Conservation (phyloP, 2,888 invertebrate species). For the Apomyelois bistriatella region DNA sequence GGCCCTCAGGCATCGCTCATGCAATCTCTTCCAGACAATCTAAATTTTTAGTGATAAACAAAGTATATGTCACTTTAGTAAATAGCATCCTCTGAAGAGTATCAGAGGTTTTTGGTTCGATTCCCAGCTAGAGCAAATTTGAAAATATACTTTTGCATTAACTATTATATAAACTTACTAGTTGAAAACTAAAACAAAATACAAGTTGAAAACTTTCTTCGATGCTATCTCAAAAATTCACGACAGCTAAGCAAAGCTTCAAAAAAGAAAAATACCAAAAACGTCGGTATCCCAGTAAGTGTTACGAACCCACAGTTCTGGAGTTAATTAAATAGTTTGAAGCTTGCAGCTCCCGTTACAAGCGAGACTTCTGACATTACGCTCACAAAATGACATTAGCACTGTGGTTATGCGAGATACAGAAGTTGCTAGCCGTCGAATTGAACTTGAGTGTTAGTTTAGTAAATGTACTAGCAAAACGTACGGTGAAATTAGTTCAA, state of each 20-base stretch:
- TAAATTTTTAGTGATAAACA: too few species aligned
- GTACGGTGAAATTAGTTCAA: background rate
- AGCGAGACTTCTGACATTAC: slow-evolving; percentile 3
- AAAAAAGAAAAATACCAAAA: background rate
- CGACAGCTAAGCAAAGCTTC: background rate
- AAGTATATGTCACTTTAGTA: too few species aligned
- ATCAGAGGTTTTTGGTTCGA: too few species aligned
- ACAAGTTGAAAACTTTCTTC: too few species aligned
- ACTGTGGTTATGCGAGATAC: slow-evolving; percentile 6
- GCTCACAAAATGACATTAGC: slow-evolving; percentile 8
- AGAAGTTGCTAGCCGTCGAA: slow-evolving; percentile 1
- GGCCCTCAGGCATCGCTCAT: too few species aligned
- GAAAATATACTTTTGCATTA: too few species aligned
- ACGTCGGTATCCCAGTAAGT: background rate
- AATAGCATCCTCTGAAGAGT: too few species aligned
- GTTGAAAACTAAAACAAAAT: too few species aligned
- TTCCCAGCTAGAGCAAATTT: too few species aligned
- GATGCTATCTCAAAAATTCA: too few species aligned
- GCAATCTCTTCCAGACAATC: too few species aligned
- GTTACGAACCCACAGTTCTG: background rate
- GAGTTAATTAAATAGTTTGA: slow-evolving; percentile 4
- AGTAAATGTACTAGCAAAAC: slow-evolving; percentile 1
- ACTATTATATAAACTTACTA: too few species aligned
- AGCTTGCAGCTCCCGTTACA: slow-evolving; percentile 2
- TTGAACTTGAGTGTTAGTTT: slow-evolving; percentile 2